phyloP scores from a whole-genome alignment of 2,888 invertebrate genomes.

The Zonitis immaculata region DNA sequence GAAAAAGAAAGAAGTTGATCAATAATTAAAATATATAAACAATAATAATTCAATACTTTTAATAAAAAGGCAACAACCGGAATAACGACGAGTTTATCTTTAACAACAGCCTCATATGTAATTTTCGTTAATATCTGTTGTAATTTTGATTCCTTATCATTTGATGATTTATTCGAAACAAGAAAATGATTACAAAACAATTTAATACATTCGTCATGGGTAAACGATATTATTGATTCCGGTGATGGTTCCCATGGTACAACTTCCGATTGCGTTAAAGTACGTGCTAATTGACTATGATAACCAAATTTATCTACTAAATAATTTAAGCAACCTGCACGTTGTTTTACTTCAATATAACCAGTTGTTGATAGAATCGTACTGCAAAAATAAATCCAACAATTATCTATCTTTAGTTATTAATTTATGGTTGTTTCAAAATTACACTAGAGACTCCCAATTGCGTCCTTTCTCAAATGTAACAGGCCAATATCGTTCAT shows the following conservation, averaged over 20 bases:
- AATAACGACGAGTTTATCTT: slow-evolving; percentile 71
- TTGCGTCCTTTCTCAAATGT: slow-evolving; percentile 75
- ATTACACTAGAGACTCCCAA: slow-evolving; percentile 76
- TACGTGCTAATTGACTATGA: slow-evolving; percentile 72
- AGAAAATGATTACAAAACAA: slow-evolving; percentile 69
- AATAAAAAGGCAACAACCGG: slow-evolving; percentile 67
- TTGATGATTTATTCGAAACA: slow-evolving; percentile 17
- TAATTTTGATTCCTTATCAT: slow-evolving; percentile 49
- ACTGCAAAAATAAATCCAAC: slow-evolving; percentile 45
- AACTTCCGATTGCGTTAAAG: slow-evolving; percentile 68
- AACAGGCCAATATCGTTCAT: slow-evolving; percentile 87
- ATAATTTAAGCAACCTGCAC: slow-evolving; percentile 85
- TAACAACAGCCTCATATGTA: slow-evolving; percentile 75
- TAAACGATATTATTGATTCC: slow-evolving; percentile 68
- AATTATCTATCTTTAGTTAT: neutral
- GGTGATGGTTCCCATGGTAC: slow-evolving; percentile 64
- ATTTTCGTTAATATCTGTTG: slow-evolving; percentile 61
- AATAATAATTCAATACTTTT: slow-evolving; percentile 54
- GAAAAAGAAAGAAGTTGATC: slow-evolving; percentile 14
- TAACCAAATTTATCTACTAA: slow-evolving; percentile 78
- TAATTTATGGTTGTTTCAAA: slow-evolving; percentile 20
- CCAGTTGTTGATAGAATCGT: slow-evolving; percentile 63
- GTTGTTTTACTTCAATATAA: slow-evolving; percentile 79
- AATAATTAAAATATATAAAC: neutral
- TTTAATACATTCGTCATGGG: slow-evolving; percentile 65